These are phyloP conservation scores for Diachasma alloeum DNA, from an alignment of 1,140 invertebrate genomes.

Conservation along the genomic window DNA sequence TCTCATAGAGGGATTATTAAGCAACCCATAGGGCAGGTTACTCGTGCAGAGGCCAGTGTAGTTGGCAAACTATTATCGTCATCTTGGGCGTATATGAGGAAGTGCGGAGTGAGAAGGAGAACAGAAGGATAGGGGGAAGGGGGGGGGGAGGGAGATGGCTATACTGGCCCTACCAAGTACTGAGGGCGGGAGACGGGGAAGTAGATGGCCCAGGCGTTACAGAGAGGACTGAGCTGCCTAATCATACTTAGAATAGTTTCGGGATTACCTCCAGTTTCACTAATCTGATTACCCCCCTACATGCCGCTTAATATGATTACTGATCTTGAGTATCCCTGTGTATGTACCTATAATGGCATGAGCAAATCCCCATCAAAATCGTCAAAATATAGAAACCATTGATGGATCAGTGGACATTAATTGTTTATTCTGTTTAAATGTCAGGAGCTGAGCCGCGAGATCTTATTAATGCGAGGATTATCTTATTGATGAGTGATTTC, in stretches of 20 bases:
- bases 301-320: conserved; percentile 67
- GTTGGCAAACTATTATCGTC: conserved; percentile 67
- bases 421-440: too few species aligned
- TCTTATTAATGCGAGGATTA: too few species aligned
- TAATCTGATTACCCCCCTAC: conserved; percentile 65
- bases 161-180: conserved; percentile 16
- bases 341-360: conserved; percentile 53
- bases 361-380: neutral
- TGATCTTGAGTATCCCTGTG: conserved; percentile 63
- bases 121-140: neutral
- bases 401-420: neutral
- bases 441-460: too few species aligned
- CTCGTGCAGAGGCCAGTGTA: conserved; percentile 55
- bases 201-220: conserved; percentile 9
- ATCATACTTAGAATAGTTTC: conserved; percentile 68
- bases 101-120: neutral
- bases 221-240: conserved; percentile 56
- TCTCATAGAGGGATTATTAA: conserved; percentile 64
- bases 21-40: conserved; percentile 63
- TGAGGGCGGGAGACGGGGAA: neutral
- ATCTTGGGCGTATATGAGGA: conserved; percentile 54
- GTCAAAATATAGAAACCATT: neutral
- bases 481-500: too few species aligned
- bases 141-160: neutral
- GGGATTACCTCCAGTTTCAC: conserved; percentile 63